Conservation (phyloP, 2,797 vertebrate genomes). For the Xiphorhynchus erythropygius region DNA sequence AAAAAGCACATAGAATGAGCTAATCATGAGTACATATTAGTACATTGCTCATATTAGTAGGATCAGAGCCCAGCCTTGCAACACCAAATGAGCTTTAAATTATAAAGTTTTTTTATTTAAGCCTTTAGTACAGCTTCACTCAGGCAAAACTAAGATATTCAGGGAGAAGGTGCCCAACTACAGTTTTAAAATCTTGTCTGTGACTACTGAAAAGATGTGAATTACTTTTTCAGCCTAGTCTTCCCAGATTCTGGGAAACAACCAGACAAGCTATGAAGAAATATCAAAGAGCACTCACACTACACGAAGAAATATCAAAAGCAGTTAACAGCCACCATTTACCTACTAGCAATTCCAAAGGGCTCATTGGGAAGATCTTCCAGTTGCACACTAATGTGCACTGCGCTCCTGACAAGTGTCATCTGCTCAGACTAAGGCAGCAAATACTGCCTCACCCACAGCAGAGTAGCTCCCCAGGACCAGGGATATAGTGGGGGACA, state of each 20-base stretch:
- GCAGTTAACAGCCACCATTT: background rate
- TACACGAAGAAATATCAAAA: background rate
- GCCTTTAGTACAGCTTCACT: background rate
- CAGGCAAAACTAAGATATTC: background rate
- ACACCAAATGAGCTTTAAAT: background rate
- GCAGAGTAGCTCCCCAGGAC: background rate
- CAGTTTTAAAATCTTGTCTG: background rate
- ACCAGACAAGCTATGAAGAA: background rate
- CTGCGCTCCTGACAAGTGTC: background rate
- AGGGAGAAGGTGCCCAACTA: background rate
- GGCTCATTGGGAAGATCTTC: background rate
- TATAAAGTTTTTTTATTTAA: background rate
- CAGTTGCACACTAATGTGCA: background rate
- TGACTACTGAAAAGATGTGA: background rate
- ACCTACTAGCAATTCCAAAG: constrained; percentile 12
- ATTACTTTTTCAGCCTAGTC: background rate
- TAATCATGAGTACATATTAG: background rate
- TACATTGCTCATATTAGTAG: background rate
- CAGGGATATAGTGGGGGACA: rapidly evolving
- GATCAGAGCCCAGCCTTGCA: background rate
- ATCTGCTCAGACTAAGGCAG: background rate
- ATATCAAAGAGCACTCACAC: constrained; percentile 2
- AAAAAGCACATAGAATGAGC: background rate
- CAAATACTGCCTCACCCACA: background rate
- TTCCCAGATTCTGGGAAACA: background rate